Conservation (phyloP, 2,888 invertebrate species). For the Plemyria rubiginata region DNA sequence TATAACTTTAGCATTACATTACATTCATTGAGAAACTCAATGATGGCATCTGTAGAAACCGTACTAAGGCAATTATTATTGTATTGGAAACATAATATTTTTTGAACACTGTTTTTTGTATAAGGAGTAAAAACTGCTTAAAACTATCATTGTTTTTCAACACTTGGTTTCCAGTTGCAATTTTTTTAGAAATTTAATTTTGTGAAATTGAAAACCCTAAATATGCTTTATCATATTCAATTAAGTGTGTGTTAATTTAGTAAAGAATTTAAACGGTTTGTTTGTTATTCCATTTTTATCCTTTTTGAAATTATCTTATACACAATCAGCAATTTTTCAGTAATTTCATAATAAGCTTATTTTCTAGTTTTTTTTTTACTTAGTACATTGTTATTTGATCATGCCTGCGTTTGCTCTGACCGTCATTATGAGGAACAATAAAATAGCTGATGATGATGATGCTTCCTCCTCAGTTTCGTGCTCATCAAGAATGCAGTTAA, state of each 20-base stretch:
- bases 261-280: too few species aligned
- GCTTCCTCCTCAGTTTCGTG: constrained; percentile 19
- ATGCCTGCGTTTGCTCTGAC: not conserved
- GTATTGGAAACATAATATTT: not conserved
- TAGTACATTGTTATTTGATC: not conserved
- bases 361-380: constrained; percentile 1
- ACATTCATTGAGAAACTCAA: constrained; percentile 30
- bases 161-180: too few species aligned
- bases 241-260: too few species aligned
- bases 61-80: constrained; percentile 5
- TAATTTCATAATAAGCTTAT: not conserved
- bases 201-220: too few species aligned
- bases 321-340: too few species aligned
- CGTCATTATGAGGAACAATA: constrained; percentile 23
- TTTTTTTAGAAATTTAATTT: too few species aligned
- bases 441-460: constrained; percentile 28
- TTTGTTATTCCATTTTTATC: too few species aligned
- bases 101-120: too few species aligned
- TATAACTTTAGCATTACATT: constrained; percentile 37
- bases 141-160: too few species aligned
- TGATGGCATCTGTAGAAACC: constrained; percentile 6
- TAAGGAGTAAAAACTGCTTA: too few species aligned
- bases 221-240: too few species aligned
- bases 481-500: constrained; percentile 16
- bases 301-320: too few species aligned